phyloP scores from a whole-genome alignment of 2,113 vertebrate species.

The Microcebus jonahi region DNA sequence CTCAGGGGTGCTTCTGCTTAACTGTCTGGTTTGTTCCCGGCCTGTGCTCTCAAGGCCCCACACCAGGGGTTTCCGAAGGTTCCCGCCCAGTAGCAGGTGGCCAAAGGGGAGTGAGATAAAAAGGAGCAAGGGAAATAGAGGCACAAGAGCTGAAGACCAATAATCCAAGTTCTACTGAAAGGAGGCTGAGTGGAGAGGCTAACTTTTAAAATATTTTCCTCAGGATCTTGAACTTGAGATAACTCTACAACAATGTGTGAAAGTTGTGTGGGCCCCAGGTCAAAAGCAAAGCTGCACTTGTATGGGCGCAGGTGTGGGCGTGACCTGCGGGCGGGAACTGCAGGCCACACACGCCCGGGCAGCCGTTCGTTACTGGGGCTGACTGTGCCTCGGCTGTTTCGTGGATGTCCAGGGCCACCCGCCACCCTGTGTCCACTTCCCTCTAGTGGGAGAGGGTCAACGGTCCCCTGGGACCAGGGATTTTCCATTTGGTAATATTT shows the following conservation, averaged over 20 bases:
- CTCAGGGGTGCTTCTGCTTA: neutral
- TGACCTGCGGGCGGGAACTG: too few relatives aligned
- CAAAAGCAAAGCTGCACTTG: neutral
- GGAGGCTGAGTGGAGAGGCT: neutral
- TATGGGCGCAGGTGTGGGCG: neutral
- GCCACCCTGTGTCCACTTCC: neutral
- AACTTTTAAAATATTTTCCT: neutral
- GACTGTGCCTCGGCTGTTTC: neutral
- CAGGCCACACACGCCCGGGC: too few relatives aligned
- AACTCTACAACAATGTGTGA: neutral
- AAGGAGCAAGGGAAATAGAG: neutral
- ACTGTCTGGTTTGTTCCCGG: neutral
- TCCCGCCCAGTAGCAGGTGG: neutral
- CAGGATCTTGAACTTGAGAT: neutral
- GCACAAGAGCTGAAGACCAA: neutral
- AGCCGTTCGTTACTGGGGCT: too few relatives aligned
- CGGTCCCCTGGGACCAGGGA: neutral
- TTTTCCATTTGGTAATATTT: neutral
- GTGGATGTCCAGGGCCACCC: neutral
- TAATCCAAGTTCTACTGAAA: neutral
- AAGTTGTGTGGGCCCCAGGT: neutral
- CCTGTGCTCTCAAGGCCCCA: neutral
- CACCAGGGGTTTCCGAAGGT: neutral
- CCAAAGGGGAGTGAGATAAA: neutral
- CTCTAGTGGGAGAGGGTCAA: neutral